These are phyloP conservation scores for Hypsibius dujardini DNA, from an alignment of 1,140 invertebrate genomes.

Conservation along the genomic window DNA sequence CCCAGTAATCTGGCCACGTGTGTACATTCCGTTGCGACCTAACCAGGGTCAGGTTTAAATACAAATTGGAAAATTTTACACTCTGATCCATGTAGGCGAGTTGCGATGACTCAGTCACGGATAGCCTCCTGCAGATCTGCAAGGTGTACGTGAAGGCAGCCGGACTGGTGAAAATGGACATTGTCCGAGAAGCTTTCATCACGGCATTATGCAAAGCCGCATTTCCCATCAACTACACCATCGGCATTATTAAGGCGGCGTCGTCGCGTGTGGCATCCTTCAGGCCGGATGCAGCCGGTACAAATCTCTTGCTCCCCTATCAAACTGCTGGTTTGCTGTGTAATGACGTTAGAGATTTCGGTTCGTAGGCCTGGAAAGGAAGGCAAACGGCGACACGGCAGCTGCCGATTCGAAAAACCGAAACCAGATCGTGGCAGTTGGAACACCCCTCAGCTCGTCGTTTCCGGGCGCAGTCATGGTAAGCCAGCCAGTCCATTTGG, in stretches of 20 bases:
- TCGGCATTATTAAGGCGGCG: constrained; percentile 53
- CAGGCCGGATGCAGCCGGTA: not conserved
- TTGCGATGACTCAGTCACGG: constrained; percentile 69
- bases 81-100: too few species aligned
- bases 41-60: too few species aligned
- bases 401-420: constrained; percentile 45
- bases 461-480: constrained; percentile 82
- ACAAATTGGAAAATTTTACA: too few species aligned
- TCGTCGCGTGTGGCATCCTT: constrained; percentile 20
- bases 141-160: constrained; percentile 6
- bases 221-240: constrained; percentile 78
- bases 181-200: constrained; percentile 72
- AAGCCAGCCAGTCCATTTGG: constrained; percentile 20
- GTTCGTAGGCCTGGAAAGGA: not conserved
- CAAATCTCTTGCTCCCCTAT: not conserved
- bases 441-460: constrained; percentile 68
- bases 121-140: constrained; percentile 72
- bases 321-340: not conserved
- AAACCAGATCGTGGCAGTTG: constrained; percentile 81
- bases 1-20: too few species aligned
- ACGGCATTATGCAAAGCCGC: constrained; percentile 82
- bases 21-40: too few species aligned
- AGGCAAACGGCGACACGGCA: constrained; percentile 18
- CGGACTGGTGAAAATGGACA: constrained; percentile 50
- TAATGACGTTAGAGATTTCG: not conserved